phyloP scores from a whole-genome alignment of 2,797 vertebrate genomes.

The Sebastes oblongus region DNA sequence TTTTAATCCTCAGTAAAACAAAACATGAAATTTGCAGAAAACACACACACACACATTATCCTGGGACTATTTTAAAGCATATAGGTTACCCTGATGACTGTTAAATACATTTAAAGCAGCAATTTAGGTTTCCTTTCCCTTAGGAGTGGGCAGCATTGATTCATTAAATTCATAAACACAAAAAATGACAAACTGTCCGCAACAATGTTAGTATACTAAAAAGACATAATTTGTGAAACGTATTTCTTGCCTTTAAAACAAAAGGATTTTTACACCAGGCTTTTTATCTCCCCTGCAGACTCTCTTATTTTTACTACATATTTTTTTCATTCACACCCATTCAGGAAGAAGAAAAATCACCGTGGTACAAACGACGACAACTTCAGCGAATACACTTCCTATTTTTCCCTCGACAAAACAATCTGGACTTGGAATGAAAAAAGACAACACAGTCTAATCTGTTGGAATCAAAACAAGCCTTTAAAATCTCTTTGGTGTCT shows the following conservation, averaged over 20 bases:
- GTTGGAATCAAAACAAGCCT: constrained; percentile 62
- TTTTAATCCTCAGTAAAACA: neutral
- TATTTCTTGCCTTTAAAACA: neutral
- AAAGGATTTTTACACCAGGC: neutral
- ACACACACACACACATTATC: neutral
- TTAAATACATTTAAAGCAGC: neutral
- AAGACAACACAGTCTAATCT: constrained; percentile 59
- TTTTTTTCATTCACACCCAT: neutral
- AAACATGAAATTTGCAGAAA: neutral
- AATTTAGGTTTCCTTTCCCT: neutral
- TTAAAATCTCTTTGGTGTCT: constrained; percentile 64
- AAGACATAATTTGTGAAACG: rapidly evolving
- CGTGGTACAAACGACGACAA: neutral
- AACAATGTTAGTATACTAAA: neutral
- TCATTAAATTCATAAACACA: neutral
- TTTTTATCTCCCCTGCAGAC: neutral
- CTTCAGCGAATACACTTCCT: neutral
- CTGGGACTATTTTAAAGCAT: neutral
- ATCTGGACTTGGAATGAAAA: constrained; percentile 35
- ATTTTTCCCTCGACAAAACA: constrained; percentile 24
- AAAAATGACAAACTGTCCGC: neutral
- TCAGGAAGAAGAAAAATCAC: neutral
- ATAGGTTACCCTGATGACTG: neutral
- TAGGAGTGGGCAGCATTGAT: neutral
- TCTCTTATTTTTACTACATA: neutral